A percentile compares a stretch with the other conserved stretches of the same genome.
Conservation (phyloP, 2,113 vertebrate species). For the Cnemophilus loriae region DNA sequence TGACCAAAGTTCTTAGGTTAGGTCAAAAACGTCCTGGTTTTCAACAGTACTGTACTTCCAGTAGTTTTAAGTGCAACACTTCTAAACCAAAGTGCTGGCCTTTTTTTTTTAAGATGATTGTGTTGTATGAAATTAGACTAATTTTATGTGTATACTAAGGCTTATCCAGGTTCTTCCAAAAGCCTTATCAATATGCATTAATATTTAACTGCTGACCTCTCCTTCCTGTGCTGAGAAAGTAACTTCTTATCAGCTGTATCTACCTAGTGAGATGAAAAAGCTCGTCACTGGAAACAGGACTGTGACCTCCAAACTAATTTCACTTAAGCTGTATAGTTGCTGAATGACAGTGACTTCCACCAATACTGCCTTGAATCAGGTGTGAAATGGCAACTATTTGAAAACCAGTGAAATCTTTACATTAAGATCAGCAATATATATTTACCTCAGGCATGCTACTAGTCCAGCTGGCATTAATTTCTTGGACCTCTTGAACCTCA, state of each 20-base stretch:
- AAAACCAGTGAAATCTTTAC: neutral
- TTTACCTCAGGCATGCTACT: slow-evolving; percentile 85
- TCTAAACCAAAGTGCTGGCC: neutral
- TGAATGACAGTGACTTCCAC: neutral
- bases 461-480: slow-evolving; percentile 90
- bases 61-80: neutral
- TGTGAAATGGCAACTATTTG: neutral
- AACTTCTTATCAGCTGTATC: neutral
- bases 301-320: neutral
- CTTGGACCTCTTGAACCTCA: slow-evolving; percentile 88
- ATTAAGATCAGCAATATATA: neutral
- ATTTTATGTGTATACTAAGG: neutral
- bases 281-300: neutral
- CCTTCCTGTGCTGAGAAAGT: neutral
- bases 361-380: neutral
- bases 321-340: neutral
- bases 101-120: neutral
- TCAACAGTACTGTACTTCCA: neutral
- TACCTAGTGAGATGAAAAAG: neutral
- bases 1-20: neutral
- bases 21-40: neutral
- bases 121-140: neutral
- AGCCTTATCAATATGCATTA: neutral
- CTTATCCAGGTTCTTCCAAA: neutral
- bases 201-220: neutral